Percentiles rank a stretch among this genome's conserved stretches.
These are phyloP conservation scores for Pseudopleuronectes americanus DNA, from an alignment of 2,797 vertebrate species.

Conservation along the genomic window DNA sequence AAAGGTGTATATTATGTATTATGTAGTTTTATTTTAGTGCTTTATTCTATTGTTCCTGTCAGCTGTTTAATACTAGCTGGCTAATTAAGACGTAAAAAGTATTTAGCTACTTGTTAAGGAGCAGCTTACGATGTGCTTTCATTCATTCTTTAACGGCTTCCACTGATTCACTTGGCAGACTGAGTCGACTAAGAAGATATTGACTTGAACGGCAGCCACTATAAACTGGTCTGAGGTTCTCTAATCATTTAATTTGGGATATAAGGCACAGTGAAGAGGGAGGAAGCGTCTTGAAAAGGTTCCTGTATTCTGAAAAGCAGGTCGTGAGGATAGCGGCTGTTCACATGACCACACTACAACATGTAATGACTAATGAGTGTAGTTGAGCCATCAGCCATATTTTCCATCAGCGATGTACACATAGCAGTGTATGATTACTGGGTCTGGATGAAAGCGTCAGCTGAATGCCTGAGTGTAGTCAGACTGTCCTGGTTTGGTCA, in stretches of 20 bases:
- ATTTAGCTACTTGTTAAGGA: background rate
- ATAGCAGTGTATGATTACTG: conserved; percentile 44
- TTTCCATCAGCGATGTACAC: conserved; percentile 34
- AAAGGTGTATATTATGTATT: too few relatives aligned
- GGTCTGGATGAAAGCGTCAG: conserved; percentile 33
- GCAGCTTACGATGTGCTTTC: background rate
- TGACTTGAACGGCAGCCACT: background rate
- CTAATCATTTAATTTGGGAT: background rate
- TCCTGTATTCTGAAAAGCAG: background rate
- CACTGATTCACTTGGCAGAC: background rate
- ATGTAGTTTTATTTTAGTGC: too few relatives aligned
- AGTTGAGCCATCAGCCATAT: conserved; percentile 14
- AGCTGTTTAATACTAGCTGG: background rate
- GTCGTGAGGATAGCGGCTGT: background rate
- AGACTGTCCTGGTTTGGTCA: conserved; percentile 69
- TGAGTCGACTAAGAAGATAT: background rate
- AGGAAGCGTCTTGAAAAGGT: background rate
- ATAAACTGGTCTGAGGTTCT: conserved; percentile 1
- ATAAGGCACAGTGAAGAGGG: background rate
- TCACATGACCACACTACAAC: background rate
- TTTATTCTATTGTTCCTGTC: background rate
- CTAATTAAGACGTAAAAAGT: background rate
- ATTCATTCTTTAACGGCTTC: background rate
- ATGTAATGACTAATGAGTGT: conserved; percentile 1
- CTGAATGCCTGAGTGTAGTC: conserved; percentile 55